Percentiles rank a stretch among this genome's conserved stretches.
Conservation (phyloP, 64 coral and sea anemone genomes). For the Trachythela sp. region DNA sequence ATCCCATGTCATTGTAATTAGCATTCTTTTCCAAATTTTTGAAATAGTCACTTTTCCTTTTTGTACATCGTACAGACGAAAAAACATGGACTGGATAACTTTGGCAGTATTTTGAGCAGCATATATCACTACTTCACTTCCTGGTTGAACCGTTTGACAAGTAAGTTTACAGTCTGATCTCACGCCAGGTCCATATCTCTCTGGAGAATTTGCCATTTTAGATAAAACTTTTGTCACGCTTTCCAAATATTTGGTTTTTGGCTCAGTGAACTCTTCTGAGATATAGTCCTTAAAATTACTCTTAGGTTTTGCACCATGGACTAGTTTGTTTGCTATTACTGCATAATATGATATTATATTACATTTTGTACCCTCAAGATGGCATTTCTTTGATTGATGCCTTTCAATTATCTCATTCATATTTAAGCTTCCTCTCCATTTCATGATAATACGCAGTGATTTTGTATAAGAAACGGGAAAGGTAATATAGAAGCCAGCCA, state of each 20-base stretch:
- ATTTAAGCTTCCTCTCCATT: background rate
- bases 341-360: background rate
- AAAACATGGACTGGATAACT: background rate
- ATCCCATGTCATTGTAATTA: conserved; percentile 11
- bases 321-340: background rate
- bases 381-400: background rate
- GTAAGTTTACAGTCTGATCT: background rate
- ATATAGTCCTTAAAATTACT: background rate
- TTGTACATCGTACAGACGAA: background rate
- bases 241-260: background rate
- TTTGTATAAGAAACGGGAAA: conserved; percentile 3
- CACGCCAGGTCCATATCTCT: background rate
- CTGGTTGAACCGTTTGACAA: background rate
- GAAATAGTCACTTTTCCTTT: background rate
- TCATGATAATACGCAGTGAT: background rate
- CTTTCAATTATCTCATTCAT: background rate
- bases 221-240: background rate
- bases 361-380: background rate
- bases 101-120: background rate
- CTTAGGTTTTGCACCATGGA: background rate
- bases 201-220: background rate
- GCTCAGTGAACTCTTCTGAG: background rate
- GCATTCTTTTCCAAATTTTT: background rate
- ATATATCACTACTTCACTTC: background rate
- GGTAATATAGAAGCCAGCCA: background rate